Evolutionary conservation across 2,797 vertebrate genomes (phyloP).

Genomic region (Thalassophryne amazonica): DNA sequence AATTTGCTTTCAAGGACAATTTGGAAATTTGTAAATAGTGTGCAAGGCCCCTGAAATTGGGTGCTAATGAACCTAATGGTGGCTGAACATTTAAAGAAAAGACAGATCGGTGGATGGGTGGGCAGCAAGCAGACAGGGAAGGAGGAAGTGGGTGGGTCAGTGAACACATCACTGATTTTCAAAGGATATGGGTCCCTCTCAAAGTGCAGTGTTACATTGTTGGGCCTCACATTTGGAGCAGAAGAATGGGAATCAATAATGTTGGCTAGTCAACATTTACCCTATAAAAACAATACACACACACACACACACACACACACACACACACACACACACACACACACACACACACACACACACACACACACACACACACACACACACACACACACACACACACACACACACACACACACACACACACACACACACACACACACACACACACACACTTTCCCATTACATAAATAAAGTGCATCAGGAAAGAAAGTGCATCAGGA

Average conservation of each 20-base stretch:
- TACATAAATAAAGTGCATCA: too few relatives aligned
- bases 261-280: not conserved
- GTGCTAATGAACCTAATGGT: slow-evolving; percentile 1
- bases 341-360: too few relatives aligned
- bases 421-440: too few relatives aligned
- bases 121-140: slow-evolving; percentile 14
- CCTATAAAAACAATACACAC: not conserved
- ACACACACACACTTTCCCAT: too few relatives aligned
- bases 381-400: too few relatives aligned
- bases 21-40: slow-evolving; percentile 18
- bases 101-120: slow-evolving; percentile 20
- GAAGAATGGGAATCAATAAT: not conserved
- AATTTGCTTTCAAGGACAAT: slow-evolving; percentile 26
- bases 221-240: not conserved
- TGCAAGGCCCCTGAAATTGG: not conserved
- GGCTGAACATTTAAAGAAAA: slow-evolving; percentile 12
- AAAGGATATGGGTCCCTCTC: not conserved
- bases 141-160: not conserved
- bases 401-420: too few relatives aligned
- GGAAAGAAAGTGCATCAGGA: too few relatives aligned
- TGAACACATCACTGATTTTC: slow-evolving; percentile 3
- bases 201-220: not conserved
- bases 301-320: too few relatives aligned
- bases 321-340: too few relatives aligned
- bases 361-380: too few relatives aligned